These are phyloP conservation scores for Acropora tenuis DNA, from an alignment of 64 coral and sea anemone genomes.

Conservation along the genomic window DNA sequence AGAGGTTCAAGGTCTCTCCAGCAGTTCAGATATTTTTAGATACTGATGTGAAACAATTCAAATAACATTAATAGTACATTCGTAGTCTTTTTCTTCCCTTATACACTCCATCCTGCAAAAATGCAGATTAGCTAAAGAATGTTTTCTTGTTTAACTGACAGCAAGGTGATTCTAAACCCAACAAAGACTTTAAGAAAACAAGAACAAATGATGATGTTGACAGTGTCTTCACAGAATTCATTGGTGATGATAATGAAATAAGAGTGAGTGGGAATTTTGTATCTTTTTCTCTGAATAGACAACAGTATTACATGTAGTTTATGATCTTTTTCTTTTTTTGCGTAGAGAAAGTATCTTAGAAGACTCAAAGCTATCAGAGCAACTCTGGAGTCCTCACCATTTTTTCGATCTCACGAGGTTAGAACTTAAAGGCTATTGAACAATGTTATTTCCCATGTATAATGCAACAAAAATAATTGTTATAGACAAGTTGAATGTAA, in stretches of 20 bases:
- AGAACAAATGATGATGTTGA: conserved; percentile 86
- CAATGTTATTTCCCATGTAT: no score
- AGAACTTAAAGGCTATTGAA: background rate
- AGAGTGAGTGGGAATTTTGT: conserved; percentile 62
- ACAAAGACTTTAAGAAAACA: conserved; percentile 99
- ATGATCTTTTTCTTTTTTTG: background rate
- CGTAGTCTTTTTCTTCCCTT: no score
- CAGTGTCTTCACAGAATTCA: conserved; percentile 90
- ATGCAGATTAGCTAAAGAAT: no score
- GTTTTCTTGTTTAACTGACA: conserved; percentile 14
- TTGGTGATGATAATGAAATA: conserved; percentile 83
- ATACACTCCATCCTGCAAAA: no score
- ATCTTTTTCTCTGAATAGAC: background rate
- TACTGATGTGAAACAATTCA: no score
- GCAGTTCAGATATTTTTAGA: no score
- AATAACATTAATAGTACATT: no score
- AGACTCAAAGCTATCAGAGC: conserved; percentile 92
- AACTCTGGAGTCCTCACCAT: conserved; percentile 79
- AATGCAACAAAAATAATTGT: background rate
- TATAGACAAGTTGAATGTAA: background rate
- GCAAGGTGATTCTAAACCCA: conserved; percentile 92
- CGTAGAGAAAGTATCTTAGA: conserved; percentile 80
- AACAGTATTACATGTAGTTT: background rate
- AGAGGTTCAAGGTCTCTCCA: no score
- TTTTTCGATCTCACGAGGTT: conserved; percentile 87